phyloP scores from a whole-genome alignment of 2,113 vertebrate genomes.

The Rhagologus leucostigma region DNA sequence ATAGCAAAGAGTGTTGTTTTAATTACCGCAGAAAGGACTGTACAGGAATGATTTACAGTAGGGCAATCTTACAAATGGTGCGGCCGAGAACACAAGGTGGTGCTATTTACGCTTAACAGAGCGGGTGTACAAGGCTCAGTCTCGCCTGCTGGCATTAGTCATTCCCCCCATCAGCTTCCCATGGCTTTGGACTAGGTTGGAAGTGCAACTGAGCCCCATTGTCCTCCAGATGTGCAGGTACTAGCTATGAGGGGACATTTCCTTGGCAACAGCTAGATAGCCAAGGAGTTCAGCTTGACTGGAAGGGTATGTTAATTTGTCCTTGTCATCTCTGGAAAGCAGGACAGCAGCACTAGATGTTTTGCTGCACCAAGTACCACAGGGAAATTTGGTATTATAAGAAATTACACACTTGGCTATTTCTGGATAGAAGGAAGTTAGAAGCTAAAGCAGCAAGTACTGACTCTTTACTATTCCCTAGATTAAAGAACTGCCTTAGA shows the following conservation, averaged over 20 bases:
- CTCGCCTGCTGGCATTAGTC: background rate
- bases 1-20: slow-evolving; percentile 5
- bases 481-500: slow-evolving; percentile 15
- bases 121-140: accelerated
- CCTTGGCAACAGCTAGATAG: background rate
- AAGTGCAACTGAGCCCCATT: background rate
- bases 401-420: slow-evolving; percentile 45
- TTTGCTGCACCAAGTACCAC: slow-evolving; percentile 26
- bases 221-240: background rate
- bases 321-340: slow-evolving; percentile 41
- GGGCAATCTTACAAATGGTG: background rate
- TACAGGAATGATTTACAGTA: background rate
- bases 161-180: background rate
- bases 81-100: background rate
- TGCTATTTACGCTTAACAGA: background rate
- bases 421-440: background rate
- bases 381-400: slow-evolving; percentile 28
- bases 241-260: background rate
- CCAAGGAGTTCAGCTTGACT: slow-evolving; percentile 18
- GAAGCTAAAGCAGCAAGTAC: background rate
- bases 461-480: slow-evolving; percentile 29
- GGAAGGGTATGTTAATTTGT: slow-evolving; percentile 32
- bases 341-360: background rate
- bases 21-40: slow-evolving; percentile 13
- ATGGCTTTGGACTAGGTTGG: background rate